These are phyloP conservation scores for Ganaspis brasiliensis DNA, from an alignment of 2,888 invertebrate genomes.

Conservation along the genomic window DNA sequence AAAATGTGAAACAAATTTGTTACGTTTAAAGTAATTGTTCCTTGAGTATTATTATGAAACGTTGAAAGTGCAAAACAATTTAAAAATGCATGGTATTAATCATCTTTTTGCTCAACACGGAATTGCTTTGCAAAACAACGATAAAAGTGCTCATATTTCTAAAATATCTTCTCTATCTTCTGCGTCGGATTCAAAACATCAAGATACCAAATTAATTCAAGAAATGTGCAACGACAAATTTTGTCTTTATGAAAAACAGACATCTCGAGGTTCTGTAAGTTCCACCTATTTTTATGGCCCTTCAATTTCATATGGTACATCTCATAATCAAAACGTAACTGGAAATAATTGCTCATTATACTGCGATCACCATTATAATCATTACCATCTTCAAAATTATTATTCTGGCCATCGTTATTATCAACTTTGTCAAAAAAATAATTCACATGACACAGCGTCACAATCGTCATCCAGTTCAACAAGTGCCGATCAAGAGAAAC, in stretches of 20 bases:
- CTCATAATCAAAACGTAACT: slow-evolving; percentile 80
- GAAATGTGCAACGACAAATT: slow-evolving; percentile 69
- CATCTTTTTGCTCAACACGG: slow-evolving; percentile 40
- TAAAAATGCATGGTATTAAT: slow-evolving; percentile 31
- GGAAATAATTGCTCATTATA: slow-evolving; percentile 76
- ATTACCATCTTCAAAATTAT: slow-evolving; percentile 78
- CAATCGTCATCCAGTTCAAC: slow-evolving; percentile 73
- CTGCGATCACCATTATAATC: slow-evolving; percentile 69
- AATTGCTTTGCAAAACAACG: slow-evolving; percentile 2
- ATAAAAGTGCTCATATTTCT: slow-evolving; percentile 20
- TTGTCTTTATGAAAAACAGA: slow-evolving; percentile 64
- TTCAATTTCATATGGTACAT: slow-evolving; percentile 65
- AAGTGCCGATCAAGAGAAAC: slow-evolving; percentile 69
- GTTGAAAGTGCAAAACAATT: neutral
- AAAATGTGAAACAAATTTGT: neutral
- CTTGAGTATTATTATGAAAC: neutral
- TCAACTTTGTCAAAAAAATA: slow-evolving; percentile 63
- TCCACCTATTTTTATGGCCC: slow-evolving; percentile 76
- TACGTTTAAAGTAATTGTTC: neutral
- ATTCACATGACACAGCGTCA: slow-evolving; percentile 64
- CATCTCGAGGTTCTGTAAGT: slow-evolving; percentile 74
- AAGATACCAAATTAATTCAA: slow-evolving; percentile 70
- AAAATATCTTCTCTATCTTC: neutral
- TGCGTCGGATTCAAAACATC: slow-evolving; percentile 49
- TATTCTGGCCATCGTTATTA: slow-evolving; percentile 67